phyloP scores from a whole-genome alignment of 1,140 invertebrate genomes.

The Drosophila ironensis region DNA sequence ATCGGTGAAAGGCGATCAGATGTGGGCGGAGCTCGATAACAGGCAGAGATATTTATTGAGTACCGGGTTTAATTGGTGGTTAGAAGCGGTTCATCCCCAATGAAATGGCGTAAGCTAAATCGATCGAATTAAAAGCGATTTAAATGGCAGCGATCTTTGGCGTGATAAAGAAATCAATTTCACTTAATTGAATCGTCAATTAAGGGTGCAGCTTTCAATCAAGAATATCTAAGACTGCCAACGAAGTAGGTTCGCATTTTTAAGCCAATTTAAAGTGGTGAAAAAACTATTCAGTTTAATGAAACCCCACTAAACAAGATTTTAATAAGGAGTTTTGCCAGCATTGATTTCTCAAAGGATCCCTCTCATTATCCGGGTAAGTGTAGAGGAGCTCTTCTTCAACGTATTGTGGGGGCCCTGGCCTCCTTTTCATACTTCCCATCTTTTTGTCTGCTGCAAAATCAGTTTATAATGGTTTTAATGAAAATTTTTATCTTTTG shows the following conservation, averaged over 20 bases:
- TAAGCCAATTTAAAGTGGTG: neutral
- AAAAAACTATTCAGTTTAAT: neutral
- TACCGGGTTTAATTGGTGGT: constrained; percentile 30
- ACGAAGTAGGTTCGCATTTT: neutral
- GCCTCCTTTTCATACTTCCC: constrained; percentile 21
- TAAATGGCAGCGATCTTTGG: neutral
- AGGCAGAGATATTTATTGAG: constrained; percentile 28
- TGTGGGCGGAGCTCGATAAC: constrained; percentile 40
- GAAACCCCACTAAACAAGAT: neutral
- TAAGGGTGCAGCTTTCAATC: neutral
- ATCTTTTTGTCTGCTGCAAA: constrained; percentile 32
- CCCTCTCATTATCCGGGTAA: constrained; percentile 32
- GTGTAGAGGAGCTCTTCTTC: neutral
- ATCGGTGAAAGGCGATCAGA: constrained; percentile 37
- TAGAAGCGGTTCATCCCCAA: constrained; percentile 19
- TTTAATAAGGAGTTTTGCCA: constrained; percentile 1
- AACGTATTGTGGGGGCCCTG: constrained; percentile 18
- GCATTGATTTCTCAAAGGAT: constrained; percentile 24
- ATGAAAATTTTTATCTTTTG: constrained; percentile 78
- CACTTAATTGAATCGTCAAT: constrained; percentile 9
- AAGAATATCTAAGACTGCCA: neutral
- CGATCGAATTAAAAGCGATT: constrained; percentile 7
- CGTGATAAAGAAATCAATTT: constrained; percentile 18
- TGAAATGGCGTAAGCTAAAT: constrained; percentile 26
- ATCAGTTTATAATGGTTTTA: constrained; percentile 73